Conservation (phyloP, 2,113 vertebrate genomes). For the Calyptomena viridis region DNA sequence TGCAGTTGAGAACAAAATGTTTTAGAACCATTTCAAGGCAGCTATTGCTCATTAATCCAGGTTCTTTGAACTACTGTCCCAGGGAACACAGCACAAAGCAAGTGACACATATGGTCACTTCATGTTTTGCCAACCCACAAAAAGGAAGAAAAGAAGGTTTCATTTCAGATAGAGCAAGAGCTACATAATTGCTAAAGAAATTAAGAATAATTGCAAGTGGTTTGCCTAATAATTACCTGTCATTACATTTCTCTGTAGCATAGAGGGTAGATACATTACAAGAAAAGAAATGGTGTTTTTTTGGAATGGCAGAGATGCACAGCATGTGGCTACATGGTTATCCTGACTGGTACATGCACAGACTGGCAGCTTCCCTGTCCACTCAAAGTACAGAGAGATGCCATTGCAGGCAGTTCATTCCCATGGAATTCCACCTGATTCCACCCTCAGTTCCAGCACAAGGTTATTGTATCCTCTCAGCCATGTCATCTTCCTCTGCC, state of each 20-base stretch:
- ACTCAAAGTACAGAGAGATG: not conserved
- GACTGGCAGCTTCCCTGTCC: not conserved
- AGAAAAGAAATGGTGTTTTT: not conserved
- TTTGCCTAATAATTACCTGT: constrained; percentile 30
- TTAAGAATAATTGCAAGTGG: constrained; percentile 28
- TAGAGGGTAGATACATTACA: not conserved
- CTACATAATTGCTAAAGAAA: not conserved
- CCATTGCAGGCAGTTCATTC: not conserved
- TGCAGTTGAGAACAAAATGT: not conserved
- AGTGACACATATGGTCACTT: constrained; percentile 22
- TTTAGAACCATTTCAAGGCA: constrained; percentile 12
- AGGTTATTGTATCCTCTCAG: not conserved
- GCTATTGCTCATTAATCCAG: constrained; percentile 5
- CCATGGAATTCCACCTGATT: not conserved
- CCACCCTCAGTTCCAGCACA: not conserved
- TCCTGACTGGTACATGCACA: not conserved
- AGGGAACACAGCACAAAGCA: not conserved
- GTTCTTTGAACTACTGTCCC: constrained; percentile 28
- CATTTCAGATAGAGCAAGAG: constrained; percentile 20
- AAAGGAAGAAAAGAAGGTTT: constrained; percentile 16
- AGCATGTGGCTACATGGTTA: not conserved
- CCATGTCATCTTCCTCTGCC: not conserved
- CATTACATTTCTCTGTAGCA: not conserved
- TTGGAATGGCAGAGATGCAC: not conserved
- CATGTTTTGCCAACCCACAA: not conserved